phyloP scores from a whole-genome alignment of 2,113 vertebrate species.

The Felis catus region DNA sequence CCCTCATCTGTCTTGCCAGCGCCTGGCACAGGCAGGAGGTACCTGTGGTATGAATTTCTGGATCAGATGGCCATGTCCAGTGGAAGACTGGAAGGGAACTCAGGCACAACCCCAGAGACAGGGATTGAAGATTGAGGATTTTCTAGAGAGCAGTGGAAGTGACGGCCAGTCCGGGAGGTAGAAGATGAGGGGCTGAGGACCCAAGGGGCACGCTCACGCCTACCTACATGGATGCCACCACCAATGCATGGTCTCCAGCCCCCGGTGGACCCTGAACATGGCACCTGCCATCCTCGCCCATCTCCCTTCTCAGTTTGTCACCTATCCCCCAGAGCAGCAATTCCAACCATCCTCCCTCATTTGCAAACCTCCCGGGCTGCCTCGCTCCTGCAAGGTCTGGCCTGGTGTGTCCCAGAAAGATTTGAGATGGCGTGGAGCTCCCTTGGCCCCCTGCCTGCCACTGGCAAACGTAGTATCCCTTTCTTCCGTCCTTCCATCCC shows the following conservation, averaged over 20 bases:
- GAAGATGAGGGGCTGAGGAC: not conserved
- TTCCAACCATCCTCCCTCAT: not conserved
- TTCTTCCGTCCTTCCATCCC: not conserved
- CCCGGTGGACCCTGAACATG: not conserved
- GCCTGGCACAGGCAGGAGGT: not conserved
- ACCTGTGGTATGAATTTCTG: not conserved
- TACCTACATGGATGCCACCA: not conserved
- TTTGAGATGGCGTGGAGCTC: not conserved
- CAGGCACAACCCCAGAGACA: not conserved
- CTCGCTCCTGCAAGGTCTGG: not conserved
- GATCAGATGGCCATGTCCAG: not conserved
- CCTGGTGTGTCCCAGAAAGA: slow-evolving; percentile 26
- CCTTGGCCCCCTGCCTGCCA: not conserved
- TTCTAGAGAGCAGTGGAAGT: not conserved
- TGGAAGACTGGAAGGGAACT: not conserved
- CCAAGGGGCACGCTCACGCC: not conserved
- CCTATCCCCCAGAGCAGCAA: not conserved
- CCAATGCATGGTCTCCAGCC: not conserved
- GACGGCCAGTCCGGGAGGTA: not conserved
- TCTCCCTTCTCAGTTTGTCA: not conserved
- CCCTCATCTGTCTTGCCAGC: not conserved
- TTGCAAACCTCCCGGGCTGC: not conserved
- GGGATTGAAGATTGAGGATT: not conserved
- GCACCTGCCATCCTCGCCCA: not conserved
- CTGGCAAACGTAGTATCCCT: not conserved